Evolutionary conservation across 2,113 vertebrate species (phyloP).

Genomic region (Sphyrna mokarran): DNA sequence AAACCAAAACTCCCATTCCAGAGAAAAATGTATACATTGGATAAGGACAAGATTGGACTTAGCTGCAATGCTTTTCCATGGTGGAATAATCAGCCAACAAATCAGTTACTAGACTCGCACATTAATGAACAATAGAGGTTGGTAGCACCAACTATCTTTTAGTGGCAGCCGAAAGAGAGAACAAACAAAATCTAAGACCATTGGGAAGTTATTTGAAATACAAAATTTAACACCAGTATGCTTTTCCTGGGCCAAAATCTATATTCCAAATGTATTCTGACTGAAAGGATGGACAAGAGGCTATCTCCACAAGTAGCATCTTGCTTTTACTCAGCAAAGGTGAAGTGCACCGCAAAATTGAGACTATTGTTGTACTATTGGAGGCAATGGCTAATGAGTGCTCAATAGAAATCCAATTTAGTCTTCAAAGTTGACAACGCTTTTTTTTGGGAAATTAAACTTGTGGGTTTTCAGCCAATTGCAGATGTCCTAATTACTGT

Average conservation of each 20-base stretch:
- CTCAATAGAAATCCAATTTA: neutral
- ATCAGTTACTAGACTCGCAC: neutral
- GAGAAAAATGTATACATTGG: neutral
- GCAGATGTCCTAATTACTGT: neutral
- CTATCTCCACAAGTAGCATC: neutral
- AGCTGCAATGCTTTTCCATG: neutral
- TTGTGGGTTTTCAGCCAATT: neutral
- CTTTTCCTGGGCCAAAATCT: neutral
- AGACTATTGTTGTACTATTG: neutral
- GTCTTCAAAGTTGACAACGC: neutral
- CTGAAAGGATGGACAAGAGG: neutral
- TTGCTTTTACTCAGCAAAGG: neutral
- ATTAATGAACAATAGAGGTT: neutral
- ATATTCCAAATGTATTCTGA: neutral
- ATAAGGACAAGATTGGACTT: neutral
- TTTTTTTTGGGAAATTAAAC: neutral
- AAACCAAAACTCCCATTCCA: neutral
- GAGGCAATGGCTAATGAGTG: neutral
- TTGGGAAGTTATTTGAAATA: neutral
- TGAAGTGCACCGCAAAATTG: neutral
- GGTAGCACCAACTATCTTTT: neutral
- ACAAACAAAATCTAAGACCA: neutral
- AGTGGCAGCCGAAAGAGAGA: neutral
- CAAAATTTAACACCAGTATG: neutral
- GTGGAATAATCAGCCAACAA: neutral